These are phyloP conservation scores for Fissipunctia ypsillon DNA, from an alignment of 2,888 invertebrate species.

Conservation along the genomic window DNA sequence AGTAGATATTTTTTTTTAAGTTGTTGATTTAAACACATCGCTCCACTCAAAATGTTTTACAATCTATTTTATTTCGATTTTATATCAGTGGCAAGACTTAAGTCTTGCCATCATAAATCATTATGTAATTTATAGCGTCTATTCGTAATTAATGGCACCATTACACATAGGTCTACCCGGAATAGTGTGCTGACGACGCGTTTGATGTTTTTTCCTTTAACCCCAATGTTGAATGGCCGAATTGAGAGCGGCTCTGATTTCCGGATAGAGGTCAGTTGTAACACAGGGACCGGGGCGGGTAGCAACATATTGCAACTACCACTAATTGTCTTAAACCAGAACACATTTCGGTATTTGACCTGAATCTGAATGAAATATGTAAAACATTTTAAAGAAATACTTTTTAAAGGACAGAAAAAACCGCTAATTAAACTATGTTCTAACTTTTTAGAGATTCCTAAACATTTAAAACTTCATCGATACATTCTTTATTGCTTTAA, in stretches of 20 bases:
- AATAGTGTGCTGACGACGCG: conserved; percentile 49
- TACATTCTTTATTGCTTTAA: conserved; percentile 1
- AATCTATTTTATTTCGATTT: conserved; percentile 39
- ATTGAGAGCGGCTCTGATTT: conserved; percentile 42
- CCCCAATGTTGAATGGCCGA: conserved; percentile 31
- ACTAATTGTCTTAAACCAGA: conserved; percentile 25
- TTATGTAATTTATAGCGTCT: conserved; percentile 47
- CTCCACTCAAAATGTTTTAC: conserved; percentile 35
- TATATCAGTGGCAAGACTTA: conserved; percentile 43
- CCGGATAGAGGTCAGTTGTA: conserved; percentile 31
- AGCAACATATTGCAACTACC: conserved; percentile 29
- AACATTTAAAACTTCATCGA: not conserved
- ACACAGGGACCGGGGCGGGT: conserved; percentile 1
- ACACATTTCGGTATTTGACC: conserved; percentile 24
- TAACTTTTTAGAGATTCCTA: not conserved
- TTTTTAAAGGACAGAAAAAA: not conserved
- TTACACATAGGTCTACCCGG: conserved; percentile 45
- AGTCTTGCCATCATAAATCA: conserved; percentile 48
- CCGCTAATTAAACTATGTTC: not conserved
- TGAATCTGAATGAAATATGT: conserved; percentile 5
- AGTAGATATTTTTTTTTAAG: too few species aligned
- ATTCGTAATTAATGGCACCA: conserved; percentile 55
- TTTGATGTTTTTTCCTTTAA: conserved; percentile 49
- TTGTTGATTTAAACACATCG: conserved; percentile 35
- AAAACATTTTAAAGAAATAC: not conserved